Evolutionary conservation across 2,888 invertebrate species (phyloP), one percentile per base, ranked within the genome.

Genomic region (Xestia c-nigrum): DNA sequence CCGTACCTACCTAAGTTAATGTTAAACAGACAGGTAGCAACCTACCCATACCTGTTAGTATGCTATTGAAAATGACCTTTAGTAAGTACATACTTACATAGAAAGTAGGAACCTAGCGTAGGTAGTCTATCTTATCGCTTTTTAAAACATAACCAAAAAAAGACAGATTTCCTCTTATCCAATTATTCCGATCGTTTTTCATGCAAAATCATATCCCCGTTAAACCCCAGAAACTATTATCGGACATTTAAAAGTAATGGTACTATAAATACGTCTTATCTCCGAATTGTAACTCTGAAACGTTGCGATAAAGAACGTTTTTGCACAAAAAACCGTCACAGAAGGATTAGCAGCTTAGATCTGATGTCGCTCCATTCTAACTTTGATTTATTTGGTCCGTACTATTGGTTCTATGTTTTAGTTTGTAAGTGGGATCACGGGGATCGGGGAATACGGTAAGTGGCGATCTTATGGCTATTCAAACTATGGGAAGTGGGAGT

Each of bases 361-460:
- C 78, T 72, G 77, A 84, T 72, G 78, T 71, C 74, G 71, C 67
- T 78, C 72, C 84, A 86, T 84, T 82, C 77, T 82, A 75, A 81
- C 78, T 87, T 88, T 87, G 85, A 88, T 87, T 88, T 87, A 88
- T 87, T 57, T 72, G 24, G 63, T 57, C 50, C 74, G 55, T 80
- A 88, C 84, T 70, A 76, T 52, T 76, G 72, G 81, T 63, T 10
- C 43, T 31, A 50, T 65, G 52, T 77, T 71, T 71, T 64, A 85
- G 85, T 85, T 71, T 59, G 0, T 64, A 67, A 84, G 80, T 84
- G 66, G 81, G 70, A 73, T 80, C 66, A 57, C n/a, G 55, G 69
- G 46, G 69, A 47, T 80, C 50, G 43, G 38, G 59, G 38, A 31
- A 75, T 38, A 59, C 43, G 16, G 2, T 50, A 50, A 79, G 72